Conservation (phyloP, 2,797 vertebrate genomes). For the Leptoclinus maculatus region DNA sequence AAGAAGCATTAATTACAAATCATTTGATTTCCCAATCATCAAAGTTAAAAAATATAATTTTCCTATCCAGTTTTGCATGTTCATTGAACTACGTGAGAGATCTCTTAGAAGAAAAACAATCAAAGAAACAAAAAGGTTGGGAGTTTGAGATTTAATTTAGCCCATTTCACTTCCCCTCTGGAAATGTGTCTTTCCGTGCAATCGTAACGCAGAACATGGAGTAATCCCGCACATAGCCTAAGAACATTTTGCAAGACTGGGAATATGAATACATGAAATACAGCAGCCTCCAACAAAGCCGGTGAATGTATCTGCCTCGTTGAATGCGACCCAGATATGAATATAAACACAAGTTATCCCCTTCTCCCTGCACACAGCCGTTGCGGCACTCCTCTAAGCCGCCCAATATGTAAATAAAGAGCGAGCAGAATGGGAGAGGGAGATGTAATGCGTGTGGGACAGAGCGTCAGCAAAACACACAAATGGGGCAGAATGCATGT, state of each 20-base stretch:
- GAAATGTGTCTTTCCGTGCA: conserved; percentile 33
- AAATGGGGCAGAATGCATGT: conserved; percentile 29
- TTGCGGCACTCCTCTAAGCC: conserved; percentile 51
- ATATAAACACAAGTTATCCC: conserved; percentile 54
- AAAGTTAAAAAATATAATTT: neutral
- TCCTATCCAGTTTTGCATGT: neutral
- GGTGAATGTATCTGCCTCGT: conserved; percentile 39
- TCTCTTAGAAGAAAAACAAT: neutral
- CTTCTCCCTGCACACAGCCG: conserved; percentile 45
- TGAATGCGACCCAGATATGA: conserved; percentile 63
- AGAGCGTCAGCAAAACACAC: conserved; percentile 24
- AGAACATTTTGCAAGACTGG: conserved; percentile 51
- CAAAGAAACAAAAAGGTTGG: neutral
- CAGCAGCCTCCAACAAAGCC: conserved; percentile 56
- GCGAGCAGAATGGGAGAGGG: conserved; percentile 20
- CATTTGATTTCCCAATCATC: neutral
- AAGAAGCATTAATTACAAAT: neutral
- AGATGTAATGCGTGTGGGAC: conserved; percentile 39
- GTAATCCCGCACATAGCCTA: conserved; percentile 47
- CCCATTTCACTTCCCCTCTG: conserved; percentile 5
- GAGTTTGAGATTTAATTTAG: conserved; percentile 28
- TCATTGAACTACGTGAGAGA: neutral
- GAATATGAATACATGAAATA: conserved; percentile 56
- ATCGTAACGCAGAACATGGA: conserved; percentile 38
- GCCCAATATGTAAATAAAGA: conserved; percentile 65